Evolutionary conservation across 1,140 invertebrate genomes (phyloP), one percentile per base, ranked within the genome.

Genomic region (Diorhabda sublineata): DNA sequence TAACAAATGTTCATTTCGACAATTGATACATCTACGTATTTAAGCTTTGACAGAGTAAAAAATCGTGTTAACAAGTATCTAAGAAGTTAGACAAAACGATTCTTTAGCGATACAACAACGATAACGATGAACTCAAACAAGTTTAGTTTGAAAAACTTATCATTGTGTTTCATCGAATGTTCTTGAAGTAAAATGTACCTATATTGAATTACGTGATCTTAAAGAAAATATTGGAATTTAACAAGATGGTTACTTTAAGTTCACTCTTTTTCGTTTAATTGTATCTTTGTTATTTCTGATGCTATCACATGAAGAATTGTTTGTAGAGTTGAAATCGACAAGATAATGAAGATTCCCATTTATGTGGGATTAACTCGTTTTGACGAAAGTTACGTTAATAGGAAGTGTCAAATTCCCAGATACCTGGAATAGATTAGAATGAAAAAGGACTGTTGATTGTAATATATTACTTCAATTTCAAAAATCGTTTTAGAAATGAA

Each of bases 21-120:
- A 52, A 52, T 52, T 52, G 47, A 52, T 52, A 52, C 47, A 52
- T 52, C 47, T 52, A 52, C 47, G n/a, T 52, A n/a, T 52, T n/a
- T n/a, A 52, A 52, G 47, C 47, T 52, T 52, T 52, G 47, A 52
- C 47, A 52, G 47, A 52, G 47, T 52, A 52, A 52, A 52, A 52
- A 52, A 52, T 52, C 47, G 47, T 52, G 47, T 52, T 52, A 52
- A 52, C 47, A 52, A 52, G 6, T 52, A 52, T 52, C 47, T 6
- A 52, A 52, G 47, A 52, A 52, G 47, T 52, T 52, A 52, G 47
- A 52, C 47, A 52, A 52, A 52, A 52, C n/a, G 47, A 52, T 52
- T 6, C n/a, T n/a, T 52, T n/a, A 6, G 6, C 47, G 47, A 52
- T 52, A 52, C 47, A 52, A 52, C 47, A 2, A 52, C 6, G 47